Conservation (phyloP, 1,140 invertebrate genomes). For the Leptinotarsa undecemlineata region DNA sequence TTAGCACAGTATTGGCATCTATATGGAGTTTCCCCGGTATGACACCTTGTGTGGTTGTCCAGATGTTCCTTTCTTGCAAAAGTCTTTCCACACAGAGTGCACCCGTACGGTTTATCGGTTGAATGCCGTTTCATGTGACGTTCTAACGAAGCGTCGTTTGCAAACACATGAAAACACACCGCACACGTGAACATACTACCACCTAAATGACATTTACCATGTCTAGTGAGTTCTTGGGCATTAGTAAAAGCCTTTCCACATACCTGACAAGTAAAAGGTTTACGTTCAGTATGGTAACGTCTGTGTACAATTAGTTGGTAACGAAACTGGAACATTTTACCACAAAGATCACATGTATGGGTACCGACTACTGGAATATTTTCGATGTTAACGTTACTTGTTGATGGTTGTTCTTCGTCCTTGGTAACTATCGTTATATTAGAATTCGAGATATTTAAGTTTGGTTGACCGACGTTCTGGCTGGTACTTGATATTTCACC, state of each 20-base stretch:
- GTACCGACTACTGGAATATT: slow-evolving; percentile 62
- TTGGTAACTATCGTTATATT: slow-evolving; percentile 56
- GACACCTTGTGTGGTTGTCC: slow-evolving; percentile 80
- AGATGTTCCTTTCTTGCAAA: slow-evolving; percentile 86
- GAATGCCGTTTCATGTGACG: slow-evolving; percentile 77
- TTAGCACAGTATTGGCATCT: slow-evolving; percentile 69
- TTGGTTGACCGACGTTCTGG: slow-evolving; percentile 29
- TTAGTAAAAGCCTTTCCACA: slow-evolving; percentile 80
- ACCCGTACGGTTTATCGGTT: slow-evolving; percentile 80
- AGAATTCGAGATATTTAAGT: slow-evolving; percentile 26
- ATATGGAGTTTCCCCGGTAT: slow-evolving; percentile 83
- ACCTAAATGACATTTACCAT: slow-evolving; percentile 80
- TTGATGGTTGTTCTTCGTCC: slow-evolving; percentile 61
- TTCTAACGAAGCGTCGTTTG: slow-evolving; percentile 70
- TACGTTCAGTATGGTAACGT: slow-evolving; percentile 81
- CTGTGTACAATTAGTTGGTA: slow-evolving; percentile 85
- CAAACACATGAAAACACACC: slow-evolving; percentile 75
- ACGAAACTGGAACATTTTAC: slow-evolving; percentile 82
- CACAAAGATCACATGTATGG: slow-evolving; percentile 81
- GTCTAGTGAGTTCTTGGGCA: slow-evolving; percentile 73
- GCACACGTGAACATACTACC: slow-evolving; percentile 74
- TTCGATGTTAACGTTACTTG: slow-evolving; percentile 58
- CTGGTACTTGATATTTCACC: slow-evolving; percentile 36
- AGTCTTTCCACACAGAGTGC: slow-evolving; percentile 81
- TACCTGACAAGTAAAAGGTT: slow-evolving; percentile 81